Percentiles rank a stretch among this genome's conserved stretches.
Evolutionary conservation across 2,113 vertebrate species (phyloP).

Genomic region (Leptobrachium ailaonicum): DNA sequence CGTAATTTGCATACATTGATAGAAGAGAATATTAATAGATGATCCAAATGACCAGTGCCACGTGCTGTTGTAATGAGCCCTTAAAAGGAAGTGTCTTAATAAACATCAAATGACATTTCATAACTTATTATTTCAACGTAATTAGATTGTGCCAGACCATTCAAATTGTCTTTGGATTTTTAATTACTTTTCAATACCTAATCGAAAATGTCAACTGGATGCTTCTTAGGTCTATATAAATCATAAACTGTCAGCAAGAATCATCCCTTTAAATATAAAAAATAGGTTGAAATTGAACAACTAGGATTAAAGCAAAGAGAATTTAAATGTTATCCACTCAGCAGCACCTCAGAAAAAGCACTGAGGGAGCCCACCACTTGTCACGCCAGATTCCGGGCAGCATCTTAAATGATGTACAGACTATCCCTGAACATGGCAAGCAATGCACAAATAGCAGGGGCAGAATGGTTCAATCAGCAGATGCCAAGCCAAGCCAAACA

Average conservation of each 20-base stretch:
- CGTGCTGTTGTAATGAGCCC: constrained; percentile 42
- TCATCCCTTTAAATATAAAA: background rate
- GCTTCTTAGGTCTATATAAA: constrained; percentile 41
- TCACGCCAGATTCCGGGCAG: background rate
- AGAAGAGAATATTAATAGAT: constrained; percentile 43
- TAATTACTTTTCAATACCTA: constrained; percentile 48
- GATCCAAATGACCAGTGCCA: constrained; percentile 28
- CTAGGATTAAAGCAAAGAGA: too few relatives aligned
- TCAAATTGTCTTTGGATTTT: constrained; percentile 43
- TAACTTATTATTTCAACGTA: constrained; percentile 48
- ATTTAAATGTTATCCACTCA: too few relatives aligned
- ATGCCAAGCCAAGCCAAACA: too few relatives aligned
- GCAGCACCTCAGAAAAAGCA: too few relatives aligned
- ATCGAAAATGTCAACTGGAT: constrained; percentile 45
- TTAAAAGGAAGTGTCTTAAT: constrained; percentile 47
- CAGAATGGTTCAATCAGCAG: too few relatives aligned
- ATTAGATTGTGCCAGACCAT: constrained; percentile 47
- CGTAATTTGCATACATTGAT: constrained; percentile 10
- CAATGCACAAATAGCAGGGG: too few relatives aligned
- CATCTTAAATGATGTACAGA: too few relatives aligned
- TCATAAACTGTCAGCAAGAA: constrained; percentile 35
- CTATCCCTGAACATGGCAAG: too few relatives aligned
- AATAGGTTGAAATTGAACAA: too few relatives aligned
- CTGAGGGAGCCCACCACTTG: background rate
- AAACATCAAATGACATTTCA: constrained; percentile 49